Evolutionary conservation across 2,113 vertebrate species (phyloP).

Genomic region (Mobula hypostoma): DNA sequence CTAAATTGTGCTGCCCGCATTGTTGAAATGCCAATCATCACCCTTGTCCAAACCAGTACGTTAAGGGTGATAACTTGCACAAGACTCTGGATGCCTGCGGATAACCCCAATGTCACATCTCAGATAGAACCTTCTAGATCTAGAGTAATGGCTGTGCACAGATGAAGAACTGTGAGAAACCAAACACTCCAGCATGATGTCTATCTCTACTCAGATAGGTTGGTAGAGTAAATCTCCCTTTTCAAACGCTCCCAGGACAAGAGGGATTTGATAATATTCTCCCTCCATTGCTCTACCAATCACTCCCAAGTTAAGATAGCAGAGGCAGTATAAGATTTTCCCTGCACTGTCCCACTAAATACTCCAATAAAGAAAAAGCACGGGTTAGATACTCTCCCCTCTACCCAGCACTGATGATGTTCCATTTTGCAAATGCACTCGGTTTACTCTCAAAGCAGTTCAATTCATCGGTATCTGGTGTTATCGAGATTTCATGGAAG

Average conservation of each 20-base stretch:
- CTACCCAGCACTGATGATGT: too few relatives aligned
- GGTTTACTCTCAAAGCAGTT: not conserved
- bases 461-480: not conserved
- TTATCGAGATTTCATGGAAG: not conserved
- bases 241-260: too few relatives aligned
- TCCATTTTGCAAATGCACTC: not conserved
- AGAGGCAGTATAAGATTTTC: not conserved
- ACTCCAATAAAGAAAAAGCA: not conserved
- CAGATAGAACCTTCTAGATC: not conserved
- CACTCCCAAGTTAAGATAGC: not conserved
- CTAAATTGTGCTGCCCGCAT: not conserved
- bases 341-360: not conserved
- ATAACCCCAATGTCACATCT: not conserved
- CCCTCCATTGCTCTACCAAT: too few relatives aligned
- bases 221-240: too few relatives aligned
- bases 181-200: not conserved
- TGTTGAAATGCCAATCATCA: not conserved
- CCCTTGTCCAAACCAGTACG: not conserved
- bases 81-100: not conserved
- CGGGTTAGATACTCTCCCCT: not conserved
- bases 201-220: not conserved
- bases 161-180: too few relatives aligned
- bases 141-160: too few relatives aligned
- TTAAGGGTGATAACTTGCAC: not conserved
- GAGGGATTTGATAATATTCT: too few relatives aligned